These are phyloP conservation scores for Corynorhinus townsendii DNA, from an alignment of 2,113 vertebrate species.

Conservation along the genomic window DNA sequence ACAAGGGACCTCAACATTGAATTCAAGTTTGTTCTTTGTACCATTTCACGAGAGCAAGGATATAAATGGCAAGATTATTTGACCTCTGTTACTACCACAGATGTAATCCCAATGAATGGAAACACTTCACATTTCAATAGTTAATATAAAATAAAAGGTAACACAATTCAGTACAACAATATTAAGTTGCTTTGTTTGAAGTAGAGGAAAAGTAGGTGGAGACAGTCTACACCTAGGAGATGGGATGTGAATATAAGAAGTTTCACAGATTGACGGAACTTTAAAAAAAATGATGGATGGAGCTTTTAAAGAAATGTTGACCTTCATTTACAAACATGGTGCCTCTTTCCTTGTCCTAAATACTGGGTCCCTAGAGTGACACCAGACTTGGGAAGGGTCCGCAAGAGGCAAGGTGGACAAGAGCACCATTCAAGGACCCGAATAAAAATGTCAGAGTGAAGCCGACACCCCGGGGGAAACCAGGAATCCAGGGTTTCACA, in stretches of 20 bases:
- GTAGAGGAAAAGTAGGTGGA: not conserved
- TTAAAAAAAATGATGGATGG: not conserved
- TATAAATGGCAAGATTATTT: not conserved
- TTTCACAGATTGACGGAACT: not conserved
- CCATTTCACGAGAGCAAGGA: not conserved
- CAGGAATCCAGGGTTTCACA: not conserved
- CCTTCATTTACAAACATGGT: not conserved
- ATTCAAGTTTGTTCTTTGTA: not conserved
- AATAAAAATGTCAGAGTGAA: not conserved
- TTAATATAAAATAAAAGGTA: not conserved
- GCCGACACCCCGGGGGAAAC: not conserved
- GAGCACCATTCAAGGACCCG: not conserved
- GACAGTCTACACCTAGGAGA: not conserved
- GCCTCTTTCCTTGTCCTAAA: not conserved
- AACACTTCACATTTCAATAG: not conserved
- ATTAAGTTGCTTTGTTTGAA: not conserved
- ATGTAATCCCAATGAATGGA: not conserved
- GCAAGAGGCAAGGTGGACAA: no score
- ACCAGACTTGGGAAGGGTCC: not conserved
- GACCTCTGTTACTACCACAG: not conserved
- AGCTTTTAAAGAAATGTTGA: not conserved
- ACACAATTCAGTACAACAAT: not conserved
- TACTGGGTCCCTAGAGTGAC: not conserved
- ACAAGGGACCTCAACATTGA: constrained; percentile 10
- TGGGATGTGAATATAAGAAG: not conserved